Conservation (phyloP, 1,140 invertebrate genomes). For the Magallana angulata region DNA sequence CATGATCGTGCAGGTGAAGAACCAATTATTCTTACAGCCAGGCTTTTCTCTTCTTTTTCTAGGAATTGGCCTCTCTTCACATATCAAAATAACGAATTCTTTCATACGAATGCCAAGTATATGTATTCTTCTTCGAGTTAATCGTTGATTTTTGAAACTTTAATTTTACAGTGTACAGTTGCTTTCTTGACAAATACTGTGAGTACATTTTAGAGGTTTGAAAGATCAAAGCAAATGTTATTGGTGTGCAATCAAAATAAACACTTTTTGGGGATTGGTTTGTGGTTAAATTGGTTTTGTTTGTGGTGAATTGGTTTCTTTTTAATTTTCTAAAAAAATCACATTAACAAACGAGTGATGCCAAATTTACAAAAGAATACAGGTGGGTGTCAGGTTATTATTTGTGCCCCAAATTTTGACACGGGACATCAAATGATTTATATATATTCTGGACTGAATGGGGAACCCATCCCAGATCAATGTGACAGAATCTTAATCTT, state of each 20-base stretch:
- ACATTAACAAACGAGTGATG: constrained; percentile 26
- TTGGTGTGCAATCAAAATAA: constrained; percentile 33
- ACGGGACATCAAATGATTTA: constrained; percentile 34
- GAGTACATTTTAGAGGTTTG: constrained; percentile 14
- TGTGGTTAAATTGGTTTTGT: constrained; percentile 29
- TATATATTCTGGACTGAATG: constrained; percentile 1
- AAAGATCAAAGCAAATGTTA: not conserved
- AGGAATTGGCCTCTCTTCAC: too few relatives aligned
- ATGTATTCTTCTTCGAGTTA: too few relatives aligned
- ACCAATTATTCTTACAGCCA: constrained; percentile 1
- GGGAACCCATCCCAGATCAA: constrained; percentile 3
- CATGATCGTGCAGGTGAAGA: not conserved
- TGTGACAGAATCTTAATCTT: constrained; percentile 12
- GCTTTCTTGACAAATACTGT: not conserved
- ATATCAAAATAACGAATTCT: too few relatives aligned
- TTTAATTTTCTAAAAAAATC: not conserved
- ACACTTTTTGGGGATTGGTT: constrained; percentile 30
- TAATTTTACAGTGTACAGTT: constrained; percentile 26
- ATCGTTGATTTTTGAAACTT: not conserved
- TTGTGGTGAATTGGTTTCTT: constrained; percentile 31
- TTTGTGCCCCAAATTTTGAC: constrained; percentile 25
- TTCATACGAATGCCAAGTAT: too few relatives aligned
- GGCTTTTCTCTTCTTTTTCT: not conserved
- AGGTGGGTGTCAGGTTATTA: constrained; percentile 25
- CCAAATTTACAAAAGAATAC: not conserved